Evolutionary conservation across 1,140 invertebrate genomes (phyloP), one percentile per base, ranked within the genome.

Genomic region (Zaprionus nigranus): DNA sequence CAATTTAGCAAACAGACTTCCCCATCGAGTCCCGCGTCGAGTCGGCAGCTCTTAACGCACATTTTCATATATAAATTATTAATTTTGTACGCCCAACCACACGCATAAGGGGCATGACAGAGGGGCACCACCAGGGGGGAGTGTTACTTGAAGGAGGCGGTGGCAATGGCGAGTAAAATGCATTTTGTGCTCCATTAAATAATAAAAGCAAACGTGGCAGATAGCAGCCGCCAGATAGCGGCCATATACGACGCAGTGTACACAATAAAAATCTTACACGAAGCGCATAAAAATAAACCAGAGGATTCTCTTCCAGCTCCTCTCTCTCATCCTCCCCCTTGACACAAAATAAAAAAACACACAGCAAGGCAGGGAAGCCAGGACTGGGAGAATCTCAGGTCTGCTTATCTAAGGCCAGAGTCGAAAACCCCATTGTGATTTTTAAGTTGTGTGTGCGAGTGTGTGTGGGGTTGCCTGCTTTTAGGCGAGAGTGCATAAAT

Each of bases 61-160:
- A 90, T 90, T 90, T 90, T 90, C 85, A 85, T 90, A 90, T 90
- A 90, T 90, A 90, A 90, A 90, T 90, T 88, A 88, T 88, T 88
- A 90, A 90, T 88, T 88, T 88, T 75, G 79, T 81, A 76, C 86
- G 81, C 76, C 81, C 80, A 75, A 78, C 81, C 77, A 78, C 79
- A 66, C 77, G 75, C 56, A 73, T 43, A 60, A 54, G 56, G n/a
- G 2, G 4, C 54, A 62, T 7, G 17, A 54, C 26, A 58, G 30
- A 46, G 17, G 12, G 5, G 5, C 1, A 30, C 28, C 9, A 6
- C 5, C 5, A 28, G 26, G 63, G 22, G 54, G 64, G 53, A 58
- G 73, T 40, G 12, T n/a, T 40, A 13, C 38, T 40, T 6, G 58
- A 73, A 53, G 79, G 61, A 73, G 67, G 53, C 56, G 66, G n/a